These are phyloP conservation scores for Anhinga rufa DNA, from an alignment of 2,113 vertebrate genomes.

Conservation along the genomic window DNA sequence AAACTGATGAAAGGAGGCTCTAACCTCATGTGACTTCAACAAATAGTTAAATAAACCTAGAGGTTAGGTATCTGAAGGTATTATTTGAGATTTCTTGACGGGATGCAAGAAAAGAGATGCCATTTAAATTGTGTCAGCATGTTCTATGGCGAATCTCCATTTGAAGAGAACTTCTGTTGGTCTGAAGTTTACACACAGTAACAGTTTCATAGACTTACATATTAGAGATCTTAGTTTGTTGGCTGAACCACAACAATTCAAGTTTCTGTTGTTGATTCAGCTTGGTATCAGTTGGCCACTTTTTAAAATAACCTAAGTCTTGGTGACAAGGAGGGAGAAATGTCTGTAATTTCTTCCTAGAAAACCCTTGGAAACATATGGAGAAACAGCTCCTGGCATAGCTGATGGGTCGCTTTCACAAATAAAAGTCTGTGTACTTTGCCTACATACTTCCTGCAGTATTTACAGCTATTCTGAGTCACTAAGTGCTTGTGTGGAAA, in stretches of 20 bases:
- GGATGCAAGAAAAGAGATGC: conserved; percentile 12
- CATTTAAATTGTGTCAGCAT: not conserved
- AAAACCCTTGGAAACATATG: not conserved
- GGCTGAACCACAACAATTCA: not conserved
- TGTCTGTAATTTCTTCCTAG: not conserved
- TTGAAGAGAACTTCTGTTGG: not conserved
- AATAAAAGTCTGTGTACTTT: not conserved
- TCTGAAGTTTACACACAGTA: not conserved
- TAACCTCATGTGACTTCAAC: not conserved
- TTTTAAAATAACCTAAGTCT: not conserved
- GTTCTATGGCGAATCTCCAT: not conserved
- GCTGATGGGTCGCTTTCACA: not conserved
- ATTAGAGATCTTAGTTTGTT: not conserved
- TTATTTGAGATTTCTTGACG: conserved; percentile 1
- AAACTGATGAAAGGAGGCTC: not conserved
- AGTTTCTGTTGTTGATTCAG: conserved; percentile 14
- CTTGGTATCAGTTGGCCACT: not conserved
- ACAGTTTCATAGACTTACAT: not conserved
- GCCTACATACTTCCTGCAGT: not conserved
- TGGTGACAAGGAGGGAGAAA: not conserved
- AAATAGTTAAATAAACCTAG: conserved; percentile 35
- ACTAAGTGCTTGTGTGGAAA: not conserved
- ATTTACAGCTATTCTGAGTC: not conserved
- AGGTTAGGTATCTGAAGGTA: conserved; percentile 13
- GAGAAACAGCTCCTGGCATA: not conserved